These are phyloP conservation scores for Notoglanidium macrostoma DNA, from an alignment of 2,797 vertebrate species.

Conservation along the genomic window DNA sequence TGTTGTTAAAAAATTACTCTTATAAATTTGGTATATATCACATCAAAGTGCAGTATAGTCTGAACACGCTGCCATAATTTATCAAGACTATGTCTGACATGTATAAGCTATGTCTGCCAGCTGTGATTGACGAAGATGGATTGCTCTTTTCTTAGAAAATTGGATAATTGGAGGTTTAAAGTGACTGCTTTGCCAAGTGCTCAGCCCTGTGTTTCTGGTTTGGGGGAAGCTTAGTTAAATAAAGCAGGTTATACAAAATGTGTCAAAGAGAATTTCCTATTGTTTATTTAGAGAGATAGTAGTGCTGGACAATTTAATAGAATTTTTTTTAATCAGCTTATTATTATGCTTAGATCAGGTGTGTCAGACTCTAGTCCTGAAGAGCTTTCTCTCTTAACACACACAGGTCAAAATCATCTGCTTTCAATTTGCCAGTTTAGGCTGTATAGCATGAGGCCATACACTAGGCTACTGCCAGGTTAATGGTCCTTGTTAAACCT, in stretches of 20 bases:
- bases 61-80: not conserved
- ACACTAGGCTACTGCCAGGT: not conserved
- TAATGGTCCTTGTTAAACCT: not conserved
- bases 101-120: conserved; percentile 45
- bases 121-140: conserved; percentile 56
- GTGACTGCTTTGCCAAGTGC: conserved; percentile 49
- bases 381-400: not conserved
- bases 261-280: not conserved
- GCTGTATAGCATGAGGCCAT: not conserved
- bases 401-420: not conserved
- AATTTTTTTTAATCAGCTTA: not conserved
- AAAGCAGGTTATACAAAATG: not conserved
- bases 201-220: not conserved
- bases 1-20: not conserved
- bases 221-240: not conserved
- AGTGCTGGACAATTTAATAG: not conserved
- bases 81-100: conserved; percentile 10
- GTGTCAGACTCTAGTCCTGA: not conserved
- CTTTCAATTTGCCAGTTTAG: not conserved
- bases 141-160: conserved; percentile 50
- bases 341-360: not conserved
- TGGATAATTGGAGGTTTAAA: conserved; percentile 49
- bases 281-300: not conserved
- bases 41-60: not conserved
- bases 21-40: not conserved